A percentile compares a stretch with the other conserved stretches of the same genome.
phyloP scores from a whole-genome alignment of 2,797 vertebrate species.

The Microcaecilia unicolor region DNA sequence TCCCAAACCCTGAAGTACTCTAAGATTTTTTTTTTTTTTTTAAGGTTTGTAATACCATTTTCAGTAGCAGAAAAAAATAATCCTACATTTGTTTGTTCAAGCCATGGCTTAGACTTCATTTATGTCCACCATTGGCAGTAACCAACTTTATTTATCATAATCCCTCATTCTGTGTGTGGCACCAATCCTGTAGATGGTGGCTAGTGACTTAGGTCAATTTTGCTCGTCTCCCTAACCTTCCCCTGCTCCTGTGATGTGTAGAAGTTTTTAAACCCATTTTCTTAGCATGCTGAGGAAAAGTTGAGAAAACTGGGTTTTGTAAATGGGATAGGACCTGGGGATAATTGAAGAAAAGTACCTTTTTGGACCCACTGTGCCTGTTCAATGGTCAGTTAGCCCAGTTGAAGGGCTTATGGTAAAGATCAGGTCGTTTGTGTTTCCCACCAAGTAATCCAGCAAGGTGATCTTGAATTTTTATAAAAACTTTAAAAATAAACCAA shows the following conservation, averaged over 20 bases:
- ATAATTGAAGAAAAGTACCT: too few relatives aligned
- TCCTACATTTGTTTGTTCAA: slow-evolving; percentile 8
- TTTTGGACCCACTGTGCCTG: too few relatives aligned
- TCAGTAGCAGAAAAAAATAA: slow-evolving; percentile 26
- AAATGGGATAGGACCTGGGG: background rate
- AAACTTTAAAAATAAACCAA: slow-evolving; percentile 57
- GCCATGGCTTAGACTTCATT: slow-evolving; percentile 25
- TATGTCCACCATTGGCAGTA: slow-evolving; percentile 13
- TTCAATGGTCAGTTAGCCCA: too few relatives aligned
- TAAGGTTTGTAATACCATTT: slow-evolving; percentile 39
- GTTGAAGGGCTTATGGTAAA: slow-evolving; percentile 51
- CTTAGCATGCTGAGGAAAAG: slow-evolving; percentile 3
- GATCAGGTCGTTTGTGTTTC: slow-evolving; percentile 43
- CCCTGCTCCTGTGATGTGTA: background rate
- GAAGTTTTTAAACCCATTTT: background rate
- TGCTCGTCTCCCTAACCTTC: slow-evolving; percentile 28
- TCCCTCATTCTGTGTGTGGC: slow-evolving; percentile 3
- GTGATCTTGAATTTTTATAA: slow-evolving; percentile 51
- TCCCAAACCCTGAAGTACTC: slow-evolving; percentile 58
- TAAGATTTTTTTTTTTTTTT: too few relatives aligned
- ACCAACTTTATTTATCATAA: slow-evolving; percentile 11
- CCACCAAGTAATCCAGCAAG: slow-evolving; percentile 46
- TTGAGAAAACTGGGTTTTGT: background rate
- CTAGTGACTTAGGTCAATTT: slow-evolving; percentile 3
- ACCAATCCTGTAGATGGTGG: slow-evolving; percentile 10